Conservation (phyloP, 2,113 vertebrate genomes). For the Halcyon malimbica region DNA sequence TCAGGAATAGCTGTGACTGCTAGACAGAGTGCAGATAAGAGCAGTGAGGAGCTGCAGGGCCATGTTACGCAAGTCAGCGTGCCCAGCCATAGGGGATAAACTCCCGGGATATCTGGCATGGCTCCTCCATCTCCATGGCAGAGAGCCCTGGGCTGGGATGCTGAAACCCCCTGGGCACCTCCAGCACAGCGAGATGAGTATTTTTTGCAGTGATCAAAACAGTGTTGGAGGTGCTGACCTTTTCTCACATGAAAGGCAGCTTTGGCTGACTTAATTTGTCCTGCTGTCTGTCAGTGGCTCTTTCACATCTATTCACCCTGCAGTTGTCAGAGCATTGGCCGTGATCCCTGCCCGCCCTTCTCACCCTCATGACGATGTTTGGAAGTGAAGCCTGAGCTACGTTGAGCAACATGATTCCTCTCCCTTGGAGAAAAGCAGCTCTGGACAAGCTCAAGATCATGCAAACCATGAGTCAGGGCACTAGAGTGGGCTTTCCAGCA, state of each 20-base stretch:
- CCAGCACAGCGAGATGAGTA: not conserved
- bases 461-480: not conserved
- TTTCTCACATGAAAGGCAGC: not conserved
- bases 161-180: not conserved
- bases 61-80: rapidly evolving
- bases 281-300: rapidly evolving
- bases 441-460: not conserved
- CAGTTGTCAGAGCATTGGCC: not conserved
- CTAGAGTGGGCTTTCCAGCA: rapidly evolving
- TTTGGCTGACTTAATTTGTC: not conserved
- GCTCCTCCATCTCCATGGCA: not conserved
- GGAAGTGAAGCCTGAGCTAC: not conserved
- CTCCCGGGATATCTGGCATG: not conserved
- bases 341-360: not conserved
- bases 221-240: not conserved
- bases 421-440: not conserved
- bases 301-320: rapidly evolving
- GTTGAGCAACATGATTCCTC: not conserved
- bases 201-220: not conserved
- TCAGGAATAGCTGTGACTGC: not conserved
- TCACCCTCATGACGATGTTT: not conserved
- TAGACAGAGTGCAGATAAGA: not conserved
- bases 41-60: not conserved
- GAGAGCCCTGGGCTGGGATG: not conserved
- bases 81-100: not conserved